Evolutionary conservation across 2,888 invertebrate species (phyloP), one percentile per base, ranked within the genome.

Genomic region (Girardia tigrina): DNA sequence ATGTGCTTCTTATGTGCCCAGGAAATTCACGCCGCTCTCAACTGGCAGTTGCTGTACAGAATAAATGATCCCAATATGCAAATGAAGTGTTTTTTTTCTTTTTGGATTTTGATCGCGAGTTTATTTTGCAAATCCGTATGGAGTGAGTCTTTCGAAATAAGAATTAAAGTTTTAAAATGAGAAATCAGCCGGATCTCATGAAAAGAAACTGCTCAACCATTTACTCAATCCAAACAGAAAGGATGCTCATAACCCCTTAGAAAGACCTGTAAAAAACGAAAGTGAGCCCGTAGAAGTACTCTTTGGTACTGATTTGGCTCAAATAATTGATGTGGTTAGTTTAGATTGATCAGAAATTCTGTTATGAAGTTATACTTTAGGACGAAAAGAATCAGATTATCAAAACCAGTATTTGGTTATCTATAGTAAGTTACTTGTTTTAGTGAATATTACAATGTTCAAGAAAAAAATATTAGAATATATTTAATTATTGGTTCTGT

Each of bases 281-380:
- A 80, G 80, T 1, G 78, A 82, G 0, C 80, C 85, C 0, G 80
- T 86, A 1, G 78, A 77, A 1, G 23, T 28, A 8, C 26, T 42
- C 16, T 28, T 0, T 12, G 4, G 73, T 42, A 1, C 20, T 42
- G 83, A 83, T 23, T 80, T 86, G 1, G 85, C 86, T 78, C 85
- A 86, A 78, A 85, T 86, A 74, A 82, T 86, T 27, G 85, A 85
- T 77, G 85, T 86, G 78, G 85, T 84, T 79, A 78, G 80, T 78
- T 6, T 28, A 6, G 6, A 8, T 26, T 14, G 6, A 70, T 23
- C 12, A 14, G 20, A 14, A 27, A 12, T 12, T 12, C 16, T 36
- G 8, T 16, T 12, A 12, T 36, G 8, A 36, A 36, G 16, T 36
- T 36, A 20, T 8, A 26, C n/a, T 69, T 71, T 26, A 74, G 74